phyloP scores from a whole-genome alignment of 2,113 vertebrate species.

The Ophthalmolycus amberensis region DNA sequence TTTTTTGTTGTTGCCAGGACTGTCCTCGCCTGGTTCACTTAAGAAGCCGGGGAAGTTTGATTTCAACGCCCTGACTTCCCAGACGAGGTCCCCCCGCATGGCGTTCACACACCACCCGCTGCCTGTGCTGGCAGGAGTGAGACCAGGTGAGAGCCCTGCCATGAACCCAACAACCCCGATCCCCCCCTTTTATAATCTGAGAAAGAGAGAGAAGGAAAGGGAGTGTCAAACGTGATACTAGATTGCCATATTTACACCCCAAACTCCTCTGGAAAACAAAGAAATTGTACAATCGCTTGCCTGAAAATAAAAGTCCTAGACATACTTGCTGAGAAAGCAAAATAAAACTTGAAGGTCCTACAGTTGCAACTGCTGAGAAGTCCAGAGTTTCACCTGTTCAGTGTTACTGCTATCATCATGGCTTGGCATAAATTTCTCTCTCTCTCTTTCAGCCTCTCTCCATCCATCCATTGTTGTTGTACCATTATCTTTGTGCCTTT shows the following conservation, averaged over 20 bases:
- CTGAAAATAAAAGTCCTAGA: constrained; percentile 50
- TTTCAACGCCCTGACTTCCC: constrained; percentile 94
- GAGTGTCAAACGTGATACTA: constrained; percentile 59
- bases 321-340: constrained; percentile 43
- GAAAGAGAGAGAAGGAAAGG: constrained; percentile 82
- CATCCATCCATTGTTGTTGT: constrained; percentile 69
- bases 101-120: constrained; percentile 97
- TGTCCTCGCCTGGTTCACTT: constrained; percentile 93
- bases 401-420: constrained; percentile 69
- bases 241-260: constrained; percentile 34
- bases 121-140: constrained; percentile 97
- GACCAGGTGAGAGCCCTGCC: constrained; percentile 93
- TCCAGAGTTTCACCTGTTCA: constrained; percentile 70
- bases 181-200: constrained; percentile 57
- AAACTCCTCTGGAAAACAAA: constrained; percentile 36
- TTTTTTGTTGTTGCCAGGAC: constrained; percentile 85
- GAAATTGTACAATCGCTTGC: constrained; percentile 34
- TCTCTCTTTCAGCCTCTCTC: constrained; percentile 80
- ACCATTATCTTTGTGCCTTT: constrained; percentile 70
- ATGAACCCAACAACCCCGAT: constrained; percentile 70
- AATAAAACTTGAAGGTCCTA: constrained; percentile 42
- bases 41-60: constrained; percentile 98
- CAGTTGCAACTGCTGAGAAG: constrained; percentile 66
- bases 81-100: constrained; percentile 95
- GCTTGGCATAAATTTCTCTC: constrained; percentile 76